Evolutionary conservation across 2,888 invertebrate species (phyloP).

Genomic region (Crossocerus cetratus): DNA sequence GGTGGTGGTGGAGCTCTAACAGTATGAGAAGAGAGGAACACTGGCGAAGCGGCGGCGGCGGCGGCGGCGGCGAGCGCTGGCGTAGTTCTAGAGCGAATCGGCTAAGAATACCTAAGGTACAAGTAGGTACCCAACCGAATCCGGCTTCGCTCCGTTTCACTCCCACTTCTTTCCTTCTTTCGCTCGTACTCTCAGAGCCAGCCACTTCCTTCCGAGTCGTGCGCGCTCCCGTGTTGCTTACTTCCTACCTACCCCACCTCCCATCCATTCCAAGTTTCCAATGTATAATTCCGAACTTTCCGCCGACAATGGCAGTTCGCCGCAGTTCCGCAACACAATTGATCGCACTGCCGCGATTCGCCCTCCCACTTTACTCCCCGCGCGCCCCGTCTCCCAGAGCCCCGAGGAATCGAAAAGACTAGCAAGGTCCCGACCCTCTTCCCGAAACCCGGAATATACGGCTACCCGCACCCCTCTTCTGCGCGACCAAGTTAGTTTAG

Average conservation of each 20-base stretch:
- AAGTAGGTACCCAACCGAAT: constrained; percentile 45
- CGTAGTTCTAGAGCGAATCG: constrained; percentile 41
- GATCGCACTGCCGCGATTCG: constrained; percentile 64
- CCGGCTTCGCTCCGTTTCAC: constrained; percentile 31
- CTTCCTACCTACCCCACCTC: constrained; percentile 44
- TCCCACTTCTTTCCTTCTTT: constrained; percentile 35
- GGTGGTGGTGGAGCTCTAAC: neutral
- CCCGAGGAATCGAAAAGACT: constrained; percentile 48
- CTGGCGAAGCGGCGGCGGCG: neutral
- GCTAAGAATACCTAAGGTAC: constrained; percentile 44
- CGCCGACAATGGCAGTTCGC: constrained; percentile 69
- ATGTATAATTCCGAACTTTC: constrained; percentile 73
- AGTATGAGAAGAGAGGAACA: constrained; percentile 9
- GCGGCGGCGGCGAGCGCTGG: constrained; percentile 7
- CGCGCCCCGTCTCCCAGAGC: constrained; percentile 5
- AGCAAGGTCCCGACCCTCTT: constrained; percentile 16
- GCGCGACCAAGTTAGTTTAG: constrained; percentile 17
- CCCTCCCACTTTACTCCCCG: constrained; percentile 29
- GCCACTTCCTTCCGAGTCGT: constrained; percentile 35
- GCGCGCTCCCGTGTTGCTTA: constrained; percentile 23
- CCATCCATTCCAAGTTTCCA: constrained; percentile 64
- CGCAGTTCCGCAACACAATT: constrained; percentile 71
- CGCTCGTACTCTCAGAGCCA: constrained; percentile 35
- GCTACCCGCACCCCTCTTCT: constrained; percentile 1
- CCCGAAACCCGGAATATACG: constrained; percentile 17